phyloP scores from a whole-genome alignment of 2,888 invertebrate genomes.

The Drosophila infuscata region DNA sequence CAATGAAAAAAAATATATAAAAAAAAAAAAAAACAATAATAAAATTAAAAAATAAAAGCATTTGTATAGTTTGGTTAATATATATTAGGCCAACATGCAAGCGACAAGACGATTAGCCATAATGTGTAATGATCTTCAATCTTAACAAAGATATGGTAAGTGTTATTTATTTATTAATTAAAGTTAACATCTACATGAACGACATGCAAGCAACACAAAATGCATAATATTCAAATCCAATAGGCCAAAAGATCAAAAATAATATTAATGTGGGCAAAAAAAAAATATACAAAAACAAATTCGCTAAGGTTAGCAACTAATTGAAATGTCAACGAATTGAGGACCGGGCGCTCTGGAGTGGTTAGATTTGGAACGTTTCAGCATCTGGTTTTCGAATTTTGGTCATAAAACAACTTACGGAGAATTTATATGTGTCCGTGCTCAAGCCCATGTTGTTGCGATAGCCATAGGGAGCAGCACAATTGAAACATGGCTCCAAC shows the following conservation, averaged over 20 bases:
- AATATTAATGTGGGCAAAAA: background rate
- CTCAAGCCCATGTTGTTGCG: slow-evolving; percentile 96
- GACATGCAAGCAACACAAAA: slow-evolving; percentile 14
- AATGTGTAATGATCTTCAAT: slow-evolving; percentile 10
- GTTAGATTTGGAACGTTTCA: slow-evolving; percentile 26
- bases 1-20: slow-evolving; percentile 5
- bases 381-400: slow-evolving; percentile 15
- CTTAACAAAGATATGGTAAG: background rate
- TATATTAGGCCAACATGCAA: slow-evolving; percentile 16
- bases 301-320: slow-evolving; percentile 36
- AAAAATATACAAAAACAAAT: slow-evolving; percentile 19
- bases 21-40: background rate
- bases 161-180: background rate
- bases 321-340: slow-evolving; percentile 9
- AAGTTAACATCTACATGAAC: background rate
- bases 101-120: slow-evolving; percentile 8
- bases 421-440: slow-evolving; percentile 92
- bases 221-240: background rate
- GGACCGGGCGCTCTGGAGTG: slow-evolving; percentile 18
- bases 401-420: slow-evolving; percentile 88
- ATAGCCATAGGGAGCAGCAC: slow-evolving; percentile 98
- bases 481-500: slow-evolving; percentile 90
- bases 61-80: background rate
- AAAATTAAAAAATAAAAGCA: background rate
- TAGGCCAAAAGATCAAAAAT: background rate